phyloP scores from a whole-genome alignment of 2,113 vertebrate genomes.

The Grammomys surdaster region DNA sequence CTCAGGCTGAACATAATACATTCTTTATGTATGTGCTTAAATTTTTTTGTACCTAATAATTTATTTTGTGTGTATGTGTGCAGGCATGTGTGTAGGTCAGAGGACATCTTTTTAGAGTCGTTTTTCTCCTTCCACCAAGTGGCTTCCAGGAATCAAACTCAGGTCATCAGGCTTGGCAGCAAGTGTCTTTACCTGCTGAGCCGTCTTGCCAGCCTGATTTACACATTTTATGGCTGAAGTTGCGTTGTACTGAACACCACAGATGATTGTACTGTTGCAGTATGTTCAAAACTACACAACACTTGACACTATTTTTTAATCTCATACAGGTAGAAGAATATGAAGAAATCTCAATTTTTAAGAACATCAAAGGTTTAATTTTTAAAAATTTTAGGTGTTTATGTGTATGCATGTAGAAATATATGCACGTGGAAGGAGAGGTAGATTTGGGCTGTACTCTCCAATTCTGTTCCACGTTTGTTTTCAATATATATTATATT shows the following conservation, averaged over 20 bases:
- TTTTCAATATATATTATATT: neutral
- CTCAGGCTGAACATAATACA: neutral
- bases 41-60: neutral
- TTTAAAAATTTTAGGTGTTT: neutral
- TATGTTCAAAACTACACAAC: slow-evolving; percentile 29
- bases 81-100: neutral
- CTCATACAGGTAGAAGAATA: neutral
- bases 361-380: slow-evolving; percentile 29
- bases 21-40: neutral
- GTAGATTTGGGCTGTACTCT: neutral
- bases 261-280: neutral
- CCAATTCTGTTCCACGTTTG: neutral
- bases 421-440: neutral
- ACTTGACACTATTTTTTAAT: slow-evolving; percentile 22
- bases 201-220: neutral
- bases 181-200: neutral
- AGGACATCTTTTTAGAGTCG: neutral
- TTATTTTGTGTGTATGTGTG: neutral
- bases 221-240: neutral
- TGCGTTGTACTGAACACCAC: neutral
- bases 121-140: neutral
- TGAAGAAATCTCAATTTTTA: neutral
- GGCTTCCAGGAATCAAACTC: neutral
- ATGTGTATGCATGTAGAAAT: neutral
- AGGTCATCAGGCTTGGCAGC: too few species aligned